Evolutionary conservation across 1,140 invertebrate genomes (phyloP).

Genomic region (Platorchestia sp.): DNA sequence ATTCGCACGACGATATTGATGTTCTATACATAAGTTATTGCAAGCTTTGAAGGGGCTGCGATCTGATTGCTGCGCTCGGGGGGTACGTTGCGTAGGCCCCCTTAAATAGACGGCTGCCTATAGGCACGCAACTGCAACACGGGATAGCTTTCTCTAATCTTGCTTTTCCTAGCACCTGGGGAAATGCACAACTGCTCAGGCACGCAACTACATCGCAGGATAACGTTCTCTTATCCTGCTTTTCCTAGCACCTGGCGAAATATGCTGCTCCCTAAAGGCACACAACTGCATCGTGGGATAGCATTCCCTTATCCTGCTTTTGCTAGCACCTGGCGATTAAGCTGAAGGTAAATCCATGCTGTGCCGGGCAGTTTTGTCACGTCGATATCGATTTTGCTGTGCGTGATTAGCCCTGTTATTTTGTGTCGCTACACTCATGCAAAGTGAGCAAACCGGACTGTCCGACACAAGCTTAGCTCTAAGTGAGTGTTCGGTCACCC

Average conservation of each 20-base stretch:
- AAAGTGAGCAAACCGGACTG: background rate
- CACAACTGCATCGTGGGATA: background rate
- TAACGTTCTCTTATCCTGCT: background rate
- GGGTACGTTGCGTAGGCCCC: background rate
- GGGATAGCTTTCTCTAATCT: background rate
- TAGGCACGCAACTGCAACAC: background rate
- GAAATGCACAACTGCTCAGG: too few relatives aligned
- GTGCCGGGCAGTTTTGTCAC: background rate
- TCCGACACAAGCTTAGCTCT: background rate
- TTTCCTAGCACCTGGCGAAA: background rate
- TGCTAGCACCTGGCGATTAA: background rate
- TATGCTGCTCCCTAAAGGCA: background rate
- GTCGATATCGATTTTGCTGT: background rate
- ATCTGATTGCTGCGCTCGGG: background rate
- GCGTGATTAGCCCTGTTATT: background rate
- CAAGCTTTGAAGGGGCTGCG: background rate
- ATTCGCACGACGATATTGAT: background rate
- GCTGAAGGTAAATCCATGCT: background rate
- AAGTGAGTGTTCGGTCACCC: background rate
- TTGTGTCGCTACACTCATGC: background rate
- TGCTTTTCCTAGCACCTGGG: background rate
- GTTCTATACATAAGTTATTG: background rate
- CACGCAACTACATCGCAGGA: background rate
- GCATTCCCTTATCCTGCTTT: background rate
- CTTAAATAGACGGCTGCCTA: background rate